phyloP scores from a whole-genome alignment of 2,888 invertebrate species.

The Steromphala cineraria region DNA sequence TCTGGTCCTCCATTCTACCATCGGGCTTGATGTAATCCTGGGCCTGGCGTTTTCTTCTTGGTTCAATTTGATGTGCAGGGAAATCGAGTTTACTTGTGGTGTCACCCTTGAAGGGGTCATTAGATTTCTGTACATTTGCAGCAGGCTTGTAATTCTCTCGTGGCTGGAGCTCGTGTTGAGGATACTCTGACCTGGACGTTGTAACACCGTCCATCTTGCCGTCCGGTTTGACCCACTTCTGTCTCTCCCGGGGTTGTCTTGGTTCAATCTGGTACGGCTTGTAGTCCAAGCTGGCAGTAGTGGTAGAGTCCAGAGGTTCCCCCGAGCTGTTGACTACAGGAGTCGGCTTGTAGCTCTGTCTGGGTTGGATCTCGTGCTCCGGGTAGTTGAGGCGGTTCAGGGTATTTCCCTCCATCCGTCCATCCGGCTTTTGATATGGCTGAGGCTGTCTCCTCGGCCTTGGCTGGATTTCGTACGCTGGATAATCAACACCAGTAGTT shows the following conservation, averaged over 20 bases:
- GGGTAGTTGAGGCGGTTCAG: conserved; percentile 43
- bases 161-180: conserved; percentile 13
- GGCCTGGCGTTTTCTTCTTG: conserved; percentile 54
- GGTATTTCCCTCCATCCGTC: conserved; percentile 63
- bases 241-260: neutral
- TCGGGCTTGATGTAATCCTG: conserved; percentile 47
- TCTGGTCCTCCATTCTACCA: conserved; percentile 58
- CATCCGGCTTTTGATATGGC: conserved; percentile 58
- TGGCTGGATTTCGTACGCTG: conserved; percentile 30
- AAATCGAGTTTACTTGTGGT: conserved; percentile 48
- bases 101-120: conserved; percentile 12
- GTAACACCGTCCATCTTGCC: conserved; percentile 19
- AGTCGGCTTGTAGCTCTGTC: conserved; percentile 62
- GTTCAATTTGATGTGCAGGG: conserved; percentile 53
- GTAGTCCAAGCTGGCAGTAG: conserved; percentile 57
- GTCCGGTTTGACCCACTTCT: neutral
- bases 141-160: conserved; percentile 27
- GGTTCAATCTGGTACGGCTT: neutral
- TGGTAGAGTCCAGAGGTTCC: conserved; percentile 59
- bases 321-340: conserved; percentile 49
- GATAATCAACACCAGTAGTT: conserved; percentile 43
- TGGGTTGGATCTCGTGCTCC: conserved; percentile 37
- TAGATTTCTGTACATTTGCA: neutral
- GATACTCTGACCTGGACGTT: neutral
- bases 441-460: conserved; percentile 45